A percentile compares a stretch with the other conserved stretches of the same genome.
phyloP scores from a whole-genome alignment of 2,888 invertebrate genomes.

The Piscicola geometra region DNA sequence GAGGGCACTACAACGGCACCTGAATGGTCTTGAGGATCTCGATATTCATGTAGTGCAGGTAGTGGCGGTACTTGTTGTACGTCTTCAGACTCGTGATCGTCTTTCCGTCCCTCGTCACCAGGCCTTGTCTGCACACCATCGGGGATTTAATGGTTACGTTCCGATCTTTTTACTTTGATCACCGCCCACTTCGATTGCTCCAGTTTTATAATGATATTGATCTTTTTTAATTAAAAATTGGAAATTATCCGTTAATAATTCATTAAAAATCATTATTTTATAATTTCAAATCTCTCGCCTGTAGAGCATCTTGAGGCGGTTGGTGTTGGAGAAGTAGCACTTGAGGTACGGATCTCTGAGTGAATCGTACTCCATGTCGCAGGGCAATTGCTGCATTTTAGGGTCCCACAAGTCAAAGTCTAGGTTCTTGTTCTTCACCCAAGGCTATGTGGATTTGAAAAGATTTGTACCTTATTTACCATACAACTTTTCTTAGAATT shows the following conservation, averaged over 20 bases:
- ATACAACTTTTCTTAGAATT: no score
- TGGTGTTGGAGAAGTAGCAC: slow-evolving; percentile 32
- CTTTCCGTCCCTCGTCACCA: slow-evolving; percentile 34
- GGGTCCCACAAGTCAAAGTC: slow-evolving; percentile 36
- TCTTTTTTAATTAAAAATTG: no score
- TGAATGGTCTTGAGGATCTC: slow-evolving; percentile 27
- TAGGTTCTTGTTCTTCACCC: slow-evolving; percentile 27
- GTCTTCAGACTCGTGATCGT: slow-evolving; percentile 23
- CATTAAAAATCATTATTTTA: no score
- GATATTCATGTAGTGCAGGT: slow-evolving; percentile 33
- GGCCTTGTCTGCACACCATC: slow-evolving; percentile 31
- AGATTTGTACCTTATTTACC: no score
- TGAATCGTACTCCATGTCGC: slow-evolving; percentile 35
- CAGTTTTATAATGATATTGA: no score
- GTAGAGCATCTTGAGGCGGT: slow-evolving; percentile 25
- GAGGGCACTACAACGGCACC: no score
- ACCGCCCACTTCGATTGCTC: no score
- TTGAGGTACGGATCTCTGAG: slow-evolving; percentile 35
- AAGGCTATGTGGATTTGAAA: no score
- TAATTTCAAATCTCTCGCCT: no score
- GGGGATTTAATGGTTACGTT: no score
- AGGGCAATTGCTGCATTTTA: slow-evolving; percentile 23
- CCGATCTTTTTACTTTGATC: no score
- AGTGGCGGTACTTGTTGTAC: slow-evolving; percentile 34
- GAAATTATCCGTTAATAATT: no score